Evolutionary conservation across 2,113 vertebrate species (phyloP), one percentile per base, ranked within the genome.

Genomic region (Ovis canadensis): DNA sequence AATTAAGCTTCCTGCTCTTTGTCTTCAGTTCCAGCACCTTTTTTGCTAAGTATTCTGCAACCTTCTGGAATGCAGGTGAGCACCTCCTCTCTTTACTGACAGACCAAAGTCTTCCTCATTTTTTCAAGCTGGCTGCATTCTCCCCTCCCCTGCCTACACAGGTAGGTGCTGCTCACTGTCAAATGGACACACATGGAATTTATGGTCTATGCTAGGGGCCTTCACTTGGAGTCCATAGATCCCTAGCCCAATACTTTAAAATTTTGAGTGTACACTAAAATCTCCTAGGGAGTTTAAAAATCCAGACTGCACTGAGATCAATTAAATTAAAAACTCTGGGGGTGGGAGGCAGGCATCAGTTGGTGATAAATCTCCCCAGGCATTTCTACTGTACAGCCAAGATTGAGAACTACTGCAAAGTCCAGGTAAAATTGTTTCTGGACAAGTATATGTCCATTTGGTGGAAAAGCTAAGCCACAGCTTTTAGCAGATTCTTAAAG

Each of bases 61-160:
- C 60, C 33, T 95, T 95, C 84, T 80, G 84, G 71, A 89, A 96
- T 80, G 67, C 77, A 31, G 6, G 40, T 16, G 50, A 78, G n/a
- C 48, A 78, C 16, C 48, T 57, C 77, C 60, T 60, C 11, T 90
- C 59, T 81, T 29, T 77, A 43, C 55, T 89, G 86, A 86, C 31
- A 84, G 81, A 90, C 67, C 94, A 48, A 55, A 60, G 87, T 78
- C 85, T 60, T 98, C 77, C 60, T 94, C 13, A 23, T 93, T 93
- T 52, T 82, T 88, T 86, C 31, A 29, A 12, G 19, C 14, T 84
- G 83, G 59, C 78, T 54, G 11, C 15, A 90, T 94, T 96, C 52
- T 92, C 40, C 12, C 27, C 43, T 80, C 25, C 27, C 15, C n/a
- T 74, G 62, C 36, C 45, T 91, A 11, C 40, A 33, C 77, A 52